phyloP scores from a whole-genome alignment of 2,888 invertebrate species.

The Boloria selene region DNA sequence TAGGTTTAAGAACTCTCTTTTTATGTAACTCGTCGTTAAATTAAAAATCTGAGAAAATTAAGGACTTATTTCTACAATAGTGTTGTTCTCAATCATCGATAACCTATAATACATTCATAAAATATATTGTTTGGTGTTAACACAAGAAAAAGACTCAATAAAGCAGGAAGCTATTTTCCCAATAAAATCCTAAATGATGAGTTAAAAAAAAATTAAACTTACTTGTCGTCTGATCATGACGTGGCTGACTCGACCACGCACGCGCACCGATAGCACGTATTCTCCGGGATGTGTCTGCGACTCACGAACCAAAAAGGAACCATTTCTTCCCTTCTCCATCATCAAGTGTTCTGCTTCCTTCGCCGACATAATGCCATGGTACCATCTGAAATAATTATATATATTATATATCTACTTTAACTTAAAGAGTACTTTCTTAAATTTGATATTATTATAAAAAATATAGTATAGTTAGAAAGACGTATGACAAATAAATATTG shows the following conservation, averaged over 20 bases:
- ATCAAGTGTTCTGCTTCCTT: conserved; percentile 95
- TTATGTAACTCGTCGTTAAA: too few relatives aligned
- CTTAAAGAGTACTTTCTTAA: neutral
- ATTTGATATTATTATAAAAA: neutral
- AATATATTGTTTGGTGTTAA: neutral
- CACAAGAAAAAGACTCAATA: too few relatives aligned
- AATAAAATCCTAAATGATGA: neutral
- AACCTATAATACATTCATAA: neutral
- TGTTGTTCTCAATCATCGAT: too few relatives aligned
- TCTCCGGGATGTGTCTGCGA: conserved; percentile 98
- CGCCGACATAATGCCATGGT: conserved; percentile 95
- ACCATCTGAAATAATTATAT: conserved; percentile 77
- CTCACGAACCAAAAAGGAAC: conserved; percentile 97
- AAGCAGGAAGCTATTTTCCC: too few relatives aligned
- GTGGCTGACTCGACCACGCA: conserved; percentile 96
- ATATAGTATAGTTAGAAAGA: neutral
- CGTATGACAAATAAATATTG: too few relatives aligned
- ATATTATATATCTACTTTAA: neutral
- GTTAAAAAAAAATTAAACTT: conserved; percentile 38
- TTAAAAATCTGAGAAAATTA: too few relatives aligned
- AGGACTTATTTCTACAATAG: too few relatives aligned
- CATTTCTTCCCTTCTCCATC: conserved; percentile 96
- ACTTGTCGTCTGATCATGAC: conserved; percentile 95
- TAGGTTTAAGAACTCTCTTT: too few relatives aligned
- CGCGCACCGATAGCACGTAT: conserved; percentile 96